phyloP scores from a whole-genome alignment of 1,140 invertebrate species.

The Drosophila virilis region DNA sequence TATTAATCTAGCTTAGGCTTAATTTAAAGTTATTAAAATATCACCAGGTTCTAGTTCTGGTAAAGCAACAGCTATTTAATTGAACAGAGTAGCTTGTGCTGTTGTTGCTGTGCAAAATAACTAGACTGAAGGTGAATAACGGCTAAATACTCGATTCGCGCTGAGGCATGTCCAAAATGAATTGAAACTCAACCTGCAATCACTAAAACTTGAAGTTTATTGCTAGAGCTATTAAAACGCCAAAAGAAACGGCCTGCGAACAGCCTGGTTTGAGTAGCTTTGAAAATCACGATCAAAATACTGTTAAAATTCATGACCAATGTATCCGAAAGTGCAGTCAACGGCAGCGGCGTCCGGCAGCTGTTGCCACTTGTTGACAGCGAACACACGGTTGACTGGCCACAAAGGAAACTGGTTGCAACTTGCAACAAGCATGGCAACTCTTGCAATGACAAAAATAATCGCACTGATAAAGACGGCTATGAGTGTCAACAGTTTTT shows the following conservation, averaged over 20 bases:
- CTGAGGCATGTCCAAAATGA: conserved; percentile 44
- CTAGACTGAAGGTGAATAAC: conserved; percentile 65
- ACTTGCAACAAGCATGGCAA: conserved; percentile 11
- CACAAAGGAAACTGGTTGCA: conserved; percentile 37
- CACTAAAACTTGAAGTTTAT: conserved; percentile 77
- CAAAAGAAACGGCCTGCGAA: conserved; percentile 39
- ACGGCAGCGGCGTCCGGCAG: conserved; percentile 3
- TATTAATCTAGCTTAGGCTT: not conserved
- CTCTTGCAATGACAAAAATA: conserved; percentile 64
- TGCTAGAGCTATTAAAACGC: conserved; percentile 69
- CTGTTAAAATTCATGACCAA: conserved; percentile 69
- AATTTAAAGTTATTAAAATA: not conserved
- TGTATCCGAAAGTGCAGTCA: conserved; percentile 24
- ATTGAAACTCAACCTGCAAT: conserved; percentile 49
- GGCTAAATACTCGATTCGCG: conserved; percentile 32
- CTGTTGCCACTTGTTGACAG: conserved; percentile 13
- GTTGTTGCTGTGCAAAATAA: conserved; percentile 29
- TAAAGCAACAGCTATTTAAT: conserved; percentile 10
- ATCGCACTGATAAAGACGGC: conserved; percentile 69
- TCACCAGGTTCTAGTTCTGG: not conserved
- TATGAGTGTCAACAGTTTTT: conserved; percentile 59
- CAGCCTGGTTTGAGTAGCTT: conserved; percentile 34
- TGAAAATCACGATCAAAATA: conserved; percentile 80
- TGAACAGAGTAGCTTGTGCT: not conserved
- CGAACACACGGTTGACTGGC: not conserved